Conservation (phyloP, 2,888 invertebrate genomes). For the Cecidostiba fungosa region DNA sequence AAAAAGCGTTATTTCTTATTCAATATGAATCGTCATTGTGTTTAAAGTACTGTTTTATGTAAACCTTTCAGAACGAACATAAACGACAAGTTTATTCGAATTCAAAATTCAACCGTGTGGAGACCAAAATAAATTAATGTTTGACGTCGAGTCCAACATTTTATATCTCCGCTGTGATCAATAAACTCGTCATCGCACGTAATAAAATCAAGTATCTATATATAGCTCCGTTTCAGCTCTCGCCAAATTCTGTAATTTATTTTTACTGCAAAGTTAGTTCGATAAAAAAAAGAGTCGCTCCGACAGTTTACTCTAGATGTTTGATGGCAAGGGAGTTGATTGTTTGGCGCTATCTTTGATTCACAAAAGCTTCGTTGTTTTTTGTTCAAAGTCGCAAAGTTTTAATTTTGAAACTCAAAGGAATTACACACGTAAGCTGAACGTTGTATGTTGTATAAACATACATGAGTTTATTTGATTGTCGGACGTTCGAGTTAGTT, state of each 20-base stretch:
- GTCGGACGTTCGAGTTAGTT: slow-evolving; percentile 6
- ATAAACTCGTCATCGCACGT: neutral
- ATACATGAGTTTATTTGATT: neutral
- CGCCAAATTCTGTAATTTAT: slow-evolving; percentile 15
- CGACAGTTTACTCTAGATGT: too few species aligned
- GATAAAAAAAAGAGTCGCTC: neutral
- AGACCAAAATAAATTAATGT: too few species aligned
- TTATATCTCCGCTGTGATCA: too few species aligned
- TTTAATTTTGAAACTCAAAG: neutral
- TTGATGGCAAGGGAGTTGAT: slow-evolving; percentile 19
- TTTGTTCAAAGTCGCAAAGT: neutral
- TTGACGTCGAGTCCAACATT: too few species aligned
- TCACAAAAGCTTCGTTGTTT: neutral
- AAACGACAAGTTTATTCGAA: too few species aligned
- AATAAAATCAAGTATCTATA: neutral
- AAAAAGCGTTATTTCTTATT: too few species aligned
- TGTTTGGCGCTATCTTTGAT: slow-evolving; percentile 2
- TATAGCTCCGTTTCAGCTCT: neutral
- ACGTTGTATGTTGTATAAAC: neutral
- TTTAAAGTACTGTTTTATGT: too few species aligned
- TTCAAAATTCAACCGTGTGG: too few species aligned
- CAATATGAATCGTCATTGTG: too few species aligned
- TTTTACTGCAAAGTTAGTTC: slow-evolving; percentile 20
- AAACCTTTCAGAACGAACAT: too few species aligned
- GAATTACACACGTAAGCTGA: neutral